These are phyloP conservation scores for Pelmatolapia mariae DNA, from an alignment of 2,113 vertebrate genomes.

Conservation along the genomic window DNA sequence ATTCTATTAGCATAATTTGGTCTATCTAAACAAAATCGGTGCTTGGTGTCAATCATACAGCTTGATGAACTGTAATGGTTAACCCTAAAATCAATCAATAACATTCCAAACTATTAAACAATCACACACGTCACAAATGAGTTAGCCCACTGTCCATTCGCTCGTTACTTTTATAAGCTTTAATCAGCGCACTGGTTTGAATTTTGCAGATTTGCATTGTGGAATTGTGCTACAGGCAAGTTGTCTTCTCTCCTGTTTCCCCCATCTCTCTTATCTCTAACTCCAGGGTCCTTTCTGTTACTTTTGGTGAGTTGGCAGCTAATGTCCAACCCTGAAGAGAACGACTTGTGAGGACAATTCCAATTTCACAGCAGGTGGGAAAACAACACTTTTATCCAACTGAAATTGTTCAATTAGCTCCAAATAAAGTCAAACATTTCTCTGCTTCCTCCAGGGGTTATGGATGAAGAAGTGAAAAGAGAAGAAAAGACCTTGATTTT, in stretches of 20 bases:
- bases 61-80: neutral
- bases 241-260: neutral
- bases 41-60: neutral
- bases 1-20: neutral
- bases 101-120: neutral
- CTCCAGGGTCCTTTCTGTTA: neutral
- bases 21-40: neutral
- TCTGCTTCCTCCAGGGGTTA: neutral
- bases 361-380: constrained; percentile 33
- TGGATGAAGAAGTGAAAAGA: neutral
- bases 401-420: constrained; percentile 47
- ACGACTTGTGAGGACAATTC: constrained; percentile 13
- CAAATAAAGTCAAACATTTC: constrained; percentile 26
- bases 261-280: neutral
- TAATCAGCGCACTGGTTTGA: neutral
- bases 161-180: neutral
- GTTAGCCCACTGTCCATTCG: neutral
- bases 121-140: neutral
- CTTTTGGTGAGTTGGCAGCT: neutral
- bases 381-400: constrained; percentile 23
- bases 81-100: neutral
- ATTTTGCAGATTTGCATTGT: neutral
- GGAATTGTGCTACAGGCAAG: neutral
- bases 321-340: constrained; percentile 22
- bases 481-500: constrained; percentile 18